These are phyloP conservation scores for Oreortyx pictus DNA, from an alignment of 2,797 vertebrate genomes.

Conservation along the genomic window DNA sequence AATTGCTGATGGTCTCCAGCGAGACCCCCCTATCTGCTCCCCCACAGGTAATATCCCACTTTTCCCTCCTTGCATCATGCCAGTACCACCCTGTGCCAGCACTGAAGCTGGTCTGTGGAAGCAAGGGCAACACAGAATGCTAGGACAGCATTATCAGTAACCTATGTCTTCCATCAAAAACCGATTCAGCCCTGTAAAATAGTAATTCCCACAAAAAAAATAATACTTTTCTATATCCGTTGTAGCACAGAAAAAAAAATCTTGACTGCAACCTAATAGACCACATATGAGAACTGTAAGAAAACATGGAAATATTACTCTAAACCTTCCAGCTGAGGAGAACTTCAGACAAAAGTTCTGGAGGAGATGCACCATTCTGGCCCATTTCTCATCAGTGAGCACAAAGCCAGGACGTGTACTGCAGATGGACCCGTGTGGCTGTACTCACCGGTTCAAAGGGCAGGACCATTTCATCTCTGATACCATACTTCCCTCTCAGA, in stretches of 20 bases:
- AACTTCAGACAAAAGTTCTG: not conserved
- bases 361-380: not conserved
- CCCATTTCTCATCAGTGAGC: not conserved
- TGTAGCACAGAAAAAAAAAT: not conserved
- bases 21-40: not conserved
- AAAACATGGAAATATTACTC: not conserved
- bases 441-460: conserved; percentile 94
- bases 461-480: conserved; percentile 96
- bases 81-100: not conserved
- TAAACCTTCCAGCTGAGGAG: not conserved
- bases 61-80: fast-evolving
- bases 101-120: fast-evolving
- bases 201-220: not conserved
- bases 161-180: fast-evolving
- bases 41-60: not conserved
- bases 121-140: fast-evolving
- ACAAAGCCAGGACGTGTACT: not conserved
- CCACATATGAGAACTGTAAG: not conserved
- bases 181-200: not conserved
- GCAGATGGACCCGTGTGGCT: fast-evolving
- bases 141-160: not conserved
- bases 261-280: not conserved
- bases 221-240: not conserved
- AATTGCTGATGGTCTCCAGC: not conserved
- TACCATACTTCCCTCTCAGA: conserved; percentile 92